Percentiles rank a stretch among this genome's conserved stretches.
These are phyloP conservation scores for Nebria salina DNA, from an alignment of 2,888 invertebrate species.

Conservation along the genomic window DNA sequence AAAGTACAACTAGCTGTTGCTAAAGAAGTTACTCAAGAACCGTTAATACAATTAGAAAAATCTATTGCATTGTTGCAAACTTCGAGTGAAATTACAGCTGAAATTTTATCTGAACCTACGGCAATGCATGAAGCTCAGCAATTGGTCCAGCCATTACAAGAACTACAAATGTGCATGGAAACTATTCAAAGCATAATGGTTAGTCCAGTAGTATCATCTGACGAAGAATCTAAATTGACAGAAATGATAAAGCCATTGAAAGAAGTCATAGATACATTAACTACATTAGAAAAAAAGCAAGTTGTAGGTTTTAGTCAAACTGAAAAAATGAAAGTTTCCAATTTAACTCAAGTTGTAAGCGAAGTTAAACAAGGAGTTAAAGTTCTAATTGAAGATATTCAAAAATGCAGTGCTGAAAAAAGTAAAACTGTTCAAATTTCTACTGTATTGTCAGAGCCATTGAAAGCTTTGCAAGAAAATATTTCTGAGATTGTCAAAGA, in stretches of 20 bases:
- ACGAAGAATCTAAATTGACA: conserved; percentile 17
- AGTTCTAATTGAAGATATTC: conserved; percentile 49
- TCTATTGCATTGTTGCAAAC: conserved; percentile 29
- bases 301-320: conserved; percentile 2
- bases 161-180: conserved; percentile 34
- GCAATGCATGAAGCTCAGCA: conserved; percentile 44
- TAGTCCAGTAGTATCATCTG: conserved; percentile 26
- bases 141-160: conserved; percentile 24
- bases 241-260: conserved; percentile 16
- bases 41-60: conserved; percentile 24
- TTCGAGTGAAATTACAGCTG: conserved; percentile 32
- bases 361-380: conserved; percentile 48
- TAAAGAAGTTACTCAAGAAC: conserved; percentile 37
- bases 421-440: conserved; percentile 32
- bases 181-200: conserved; percentile 14
- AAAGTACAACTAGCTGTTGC: conserved; percentile 15
- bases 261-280: conserved; percentile 26
- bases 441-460: conserved; percentile 35
- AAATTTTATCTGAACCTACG: conserved; percentile 48
- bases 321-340: conserved; percentile 18
- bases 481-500: conserved; percentile 35
- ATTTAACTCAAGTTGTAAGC: conserved; percentile 19
- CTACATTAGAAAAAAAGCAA: conserved; percentile 33
- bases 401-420: conserved; percentile 34
- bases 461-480: conserved; percentile 36